Conservation (phyloP, 2,113 vertebrate species). For the Calcarius ornatus region DNA sequence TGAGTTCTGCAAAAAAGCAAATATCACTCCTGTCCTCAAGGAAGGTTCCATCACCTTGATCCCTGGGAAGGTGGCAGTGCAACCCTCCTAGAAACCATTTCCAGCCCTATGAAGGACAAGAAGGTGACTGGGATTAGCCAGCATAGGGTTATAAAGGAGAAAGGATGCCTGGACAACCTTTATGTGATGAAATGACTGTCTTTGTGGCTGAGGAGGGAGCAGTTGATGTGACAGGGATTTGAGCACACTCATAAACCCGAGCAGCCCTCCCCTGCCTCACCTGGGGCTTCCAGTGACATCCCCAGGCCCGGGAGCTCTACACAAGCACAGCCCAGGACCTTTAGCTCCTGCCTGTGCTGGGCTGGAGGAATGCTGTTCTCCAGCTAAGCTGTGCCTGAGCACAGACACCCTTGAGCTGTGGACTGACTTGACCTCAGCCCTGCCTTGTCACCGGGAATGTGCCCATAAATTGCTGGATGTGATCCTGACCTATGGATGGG, state of each 20-base stretch:
- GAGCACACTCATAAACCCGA: background rate
- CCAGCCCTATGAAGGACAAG: background rate
- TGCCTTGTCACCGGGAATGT: background rate
- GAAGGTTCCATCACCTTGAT: background rate
- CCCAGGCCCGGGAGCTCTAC: background rate
- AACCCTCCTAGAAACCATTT: background rate
- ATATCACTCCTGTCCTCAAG: background rate
- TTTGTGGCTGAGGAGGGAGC: background rate
- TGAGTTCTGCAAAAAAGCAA: background rate
- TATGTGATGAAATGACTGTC: background rate
- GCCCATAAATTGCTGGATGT: background rate
- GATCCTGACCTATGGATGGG: background rate
- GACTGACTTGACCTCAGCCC: background rate
- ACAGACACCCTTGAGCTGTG: background rate
- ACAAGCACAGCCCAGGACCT: background rate
- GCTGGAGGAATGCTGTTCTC: background rate
- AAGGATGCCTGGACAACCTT: background rate
- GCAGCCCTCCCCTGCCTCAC: background rate
- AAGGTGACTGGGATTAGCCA: background rate
- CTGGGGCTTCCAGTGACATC: background rate
- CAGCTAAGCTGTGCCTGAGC: background rate
- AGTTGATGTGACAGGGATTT: background rate
- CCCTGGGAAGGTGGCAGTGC: background rate
- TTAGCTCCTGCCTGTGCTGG: background rate
- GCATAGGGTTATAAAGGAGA: background rate